Evolutionary conservation across 2,113 vertebrate genomes (phyloP).

Genomic region (Syrmaticus mikado): DNA sequence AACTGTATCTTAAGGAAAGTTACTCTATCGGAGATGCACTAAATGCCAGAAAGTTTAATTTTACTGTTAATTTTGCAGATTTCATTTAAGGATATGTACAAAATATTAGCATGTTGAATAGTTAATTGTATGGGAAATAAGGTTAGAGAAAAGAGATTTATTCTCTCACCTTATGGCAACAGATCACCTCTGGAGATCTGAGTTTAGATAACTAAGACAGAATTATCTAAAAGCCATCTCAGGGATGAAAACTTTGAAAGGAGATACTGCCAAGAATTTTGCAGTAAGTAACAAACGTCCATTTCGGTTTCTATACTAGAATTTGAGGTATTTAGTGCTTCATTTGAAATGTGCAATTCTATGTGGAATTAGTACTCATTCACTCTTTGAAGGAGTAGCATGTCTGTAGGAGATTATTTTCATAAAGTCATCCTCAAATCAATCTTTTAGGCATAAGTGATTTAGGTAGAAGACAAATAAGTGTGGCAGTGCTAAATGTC

Average conservation of each 20-base stretch:
- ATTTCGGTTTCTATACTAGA: neutral
- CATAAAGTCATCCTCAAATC: neutral
- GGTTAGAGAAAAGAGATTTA: neutral
- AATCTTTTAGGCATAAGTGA: neutral
- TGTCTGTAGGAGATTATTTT: neutral
- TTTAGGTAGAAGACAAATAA: neutral
- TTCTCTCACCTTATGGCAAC: neutral
- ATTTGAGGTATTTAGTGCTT: neutral
- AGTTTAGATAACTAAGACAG: neutral
- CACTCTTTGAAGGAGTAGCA: accelerated
- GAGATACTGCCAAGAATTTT: neutral
- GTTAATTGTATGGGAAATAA: neutral
- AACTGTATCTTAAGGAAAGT: neutral
- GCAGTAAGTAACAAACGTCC: neutral
- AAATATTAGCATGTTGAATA: neutral
- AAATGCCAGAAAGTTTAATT: neutral
- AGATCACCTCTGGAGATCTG: neutral
- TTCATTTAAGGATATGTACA: neutral
- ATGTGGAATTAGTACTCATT: neutral
- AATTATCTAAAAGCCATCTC: neutral
- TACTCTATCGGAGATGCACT: neutral
- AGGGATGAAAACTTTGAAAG: neutral
- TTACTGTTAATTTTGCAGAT: neutral
- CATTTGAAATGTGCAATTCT: neutral
- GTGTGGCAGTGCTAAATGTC: accelerated